These are phyloP conservation scores for Siphamia tubifer DNA, from an alignment of 2,113 vertebrate genomes.

Conservation along the genomic window DNA sequence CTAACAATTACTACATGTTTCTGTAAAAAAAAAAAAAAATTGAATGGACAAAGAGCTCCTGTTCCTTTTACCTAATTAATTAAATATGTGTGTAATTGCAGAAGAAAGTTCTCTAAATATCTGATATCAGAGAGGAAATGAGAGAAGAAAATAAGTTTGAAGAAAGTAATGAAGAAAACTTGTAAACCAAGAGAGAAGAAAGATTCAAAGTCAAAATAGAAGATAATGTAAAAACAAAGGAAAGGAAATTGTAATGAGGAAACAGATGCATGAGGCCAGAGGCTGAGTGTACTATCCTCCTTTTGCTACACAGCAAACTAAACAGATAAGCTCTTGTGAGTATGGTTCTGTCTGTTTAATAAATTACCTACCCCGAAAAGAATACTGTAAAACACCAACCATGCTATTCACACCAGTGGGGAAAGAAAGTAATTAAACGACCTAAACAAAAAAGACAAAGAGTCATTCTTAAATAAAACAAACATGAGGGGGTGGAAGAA, in stretches of 20 bases:
- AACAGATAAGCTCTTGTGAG: slow-evolving; percentile 52
- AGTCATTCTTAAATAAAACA: slow-evolving; percentile 38
- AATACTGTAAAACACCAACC: slow-evolving; percentile 37
- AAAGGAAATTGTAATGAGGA: slow-evolving; percentile 12
- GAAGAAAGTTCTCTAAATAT: neutral
- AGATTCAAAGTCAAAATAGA: neutral
- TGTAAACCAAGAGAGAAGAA: neutral
- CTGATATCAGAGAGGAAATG: neutral
- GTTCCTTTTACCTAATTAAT: neutral
- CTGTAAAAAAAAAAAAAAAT: too few relatives aligned
- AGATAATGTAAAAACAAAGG: slow-evolving; percentile 41
- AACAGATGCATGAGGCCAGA: slow-evolving; percentile 24
- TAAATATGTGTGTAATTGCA: neutral
- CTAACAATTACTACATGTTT: too few relatives aligned
- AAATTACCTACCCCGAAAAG: slow-evolving; percentile 38
- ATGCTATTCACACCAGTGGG: slow-evolving; percentile 3
- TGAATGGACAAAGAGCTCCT: too few relatives aligned
- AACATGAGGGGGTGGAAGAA: neutral
- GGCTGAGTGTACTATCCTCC: slow-evolving; percentile 20
- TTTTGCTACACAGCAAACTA: slow-evolving; percentile 26
- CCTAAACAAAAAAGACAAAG: slow-evolving; percentile 42
- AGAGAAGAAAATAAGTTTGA: neutral
- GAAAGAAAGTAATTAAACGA: slow-evolving; percentile 53
- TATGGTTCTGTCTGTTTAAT: slow-evolving; percentile 36
- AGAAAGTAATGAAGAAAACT: neutral